Conservation (phyloP, 2,113 vertebrate genomes). For the Struthidea cinerea region DNA sequence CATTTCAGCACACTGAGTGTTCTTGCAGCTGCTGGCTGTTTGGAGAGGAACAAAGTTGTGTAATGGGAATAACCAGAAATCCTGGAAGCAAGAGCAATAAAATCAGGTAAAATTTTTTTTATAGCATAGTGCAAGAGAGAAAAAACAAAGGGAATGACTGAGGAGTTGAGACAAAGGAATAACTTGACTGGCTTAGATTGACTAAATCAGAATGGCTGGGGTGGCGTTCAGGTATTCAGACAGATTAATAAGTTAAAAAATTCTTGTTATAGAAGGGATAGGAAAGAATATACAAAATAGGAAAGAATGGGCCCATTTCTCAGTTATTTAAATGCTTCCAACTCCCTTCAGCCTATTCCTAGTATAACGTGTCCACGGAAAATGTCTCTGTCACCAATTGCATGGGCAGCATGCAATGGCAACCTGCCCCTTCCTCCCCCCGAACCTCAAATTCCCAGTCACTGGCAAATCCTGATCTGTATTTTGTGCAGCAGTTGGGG, state of each 20-base stretch:
- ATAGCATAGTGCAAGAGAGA: background rate
- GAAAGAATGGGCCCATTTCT: background rate
- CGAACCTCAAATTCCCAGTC: background rate
- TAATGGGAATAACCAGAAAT: background rate
- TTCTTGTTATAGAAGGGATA: background rate
- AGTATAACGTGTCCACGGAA: background rate
- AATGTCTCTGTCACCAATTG: rapidly evolving
- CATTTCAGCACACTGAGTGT: background rate
- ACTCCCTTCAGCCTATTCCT: background rate
- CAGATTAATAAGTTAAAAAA: background rate
- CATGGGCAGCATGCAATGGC: background rate
- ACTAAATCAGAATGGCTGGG: background rate
- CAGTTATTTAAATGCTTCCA: background rate
- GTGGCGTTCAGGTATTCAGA: background rate
- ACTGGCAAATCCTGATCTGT: background rate
- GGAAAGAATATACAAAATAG: background rate
- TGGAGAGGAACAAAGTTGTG: background rate
- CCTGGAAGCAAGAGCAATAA: background rate
- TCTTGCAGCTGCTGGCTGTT: background rate
- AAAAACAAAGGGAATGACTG: background rate
- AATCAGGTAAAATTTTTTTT: background rate
- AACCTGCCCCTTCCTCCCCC: background rate
- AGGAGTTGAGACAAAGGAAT: background rate
- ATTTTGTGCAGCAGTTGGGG: background rate
- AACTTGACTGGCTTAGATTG: background rate